phyloP scores from a whole-genome alignment of 2,113 vertebrate species.

The Forbesichthys papilliferus region DNA sequence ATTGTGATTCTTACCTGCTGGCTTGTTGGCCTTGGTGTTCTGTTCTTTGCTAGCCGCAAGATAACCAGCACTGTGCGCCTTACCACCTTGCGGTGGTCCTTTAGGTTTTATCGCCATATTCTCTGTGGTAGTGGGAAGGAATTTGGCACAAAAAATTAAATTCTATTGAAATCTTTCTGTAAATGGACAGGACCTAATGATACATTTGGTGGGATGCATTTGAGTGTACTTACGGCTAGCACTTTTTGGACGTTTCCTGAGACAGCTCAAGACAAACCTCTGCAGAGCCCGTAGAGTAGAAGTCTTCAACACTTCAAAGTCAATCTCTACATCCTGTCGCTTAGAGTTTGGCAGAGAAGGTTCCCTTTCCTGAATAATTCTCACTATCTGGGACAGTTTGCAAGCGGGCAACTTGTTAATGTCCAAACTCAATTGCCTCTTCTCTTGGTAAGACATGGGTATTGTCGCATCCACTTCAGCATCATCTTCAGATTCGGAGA shows the following conservation, averaged over 20 bases:
- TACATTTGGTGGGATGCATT: not conserved
- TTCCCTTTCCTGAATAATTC: constrained; percentile 85
- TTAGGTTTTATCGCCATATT: constrained; percentile 65
- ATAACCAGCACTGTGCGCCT: constrained; percentile 67
- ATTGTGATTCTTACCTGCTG: constrained; percentile 62
- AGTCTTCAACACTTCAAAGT: constrained; percentile 87
- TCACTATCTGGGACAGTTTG: constrained; percentile 83
- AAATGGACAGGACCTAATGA: not conserved
- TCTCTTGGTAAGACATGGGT: constrained; percentile 87
- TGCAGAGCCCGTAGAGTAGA: constrained; percentile 86
- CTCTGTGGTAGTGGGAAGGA: constrained; percentile 40
- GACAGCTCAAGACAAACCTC: constrained; percentile 80
- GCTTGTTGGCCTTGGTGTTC: constrained; percentile 61
- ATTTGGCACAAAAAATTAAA: too few relatives aligned
- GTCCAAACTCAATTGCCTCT: constrained; percentile 83
- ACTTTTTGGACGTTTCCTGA: constrained; percentile 76
- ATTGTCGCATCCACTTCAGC: constrained; percentile 38
- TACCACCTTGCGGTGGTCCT: constrained; percentile 63
- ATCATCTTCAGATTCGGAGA: constrained; percentile 73
- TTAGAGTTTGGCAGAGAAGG: constrained; percentile 72
- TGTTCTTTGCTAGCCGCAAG: constrained; percentile 66
- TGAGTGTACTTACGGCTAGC: constrained; percentile 69
- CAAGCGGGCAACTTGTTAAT: constrained; percentile 88
- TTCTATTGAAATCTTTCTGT: not conserved
- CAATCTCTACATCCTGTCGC: constrained; percentile 85